Evolutionary conservation across 2,888 invertebrate genomes (phyloP).

Genomic region (Hyalella azteca): DNA sequence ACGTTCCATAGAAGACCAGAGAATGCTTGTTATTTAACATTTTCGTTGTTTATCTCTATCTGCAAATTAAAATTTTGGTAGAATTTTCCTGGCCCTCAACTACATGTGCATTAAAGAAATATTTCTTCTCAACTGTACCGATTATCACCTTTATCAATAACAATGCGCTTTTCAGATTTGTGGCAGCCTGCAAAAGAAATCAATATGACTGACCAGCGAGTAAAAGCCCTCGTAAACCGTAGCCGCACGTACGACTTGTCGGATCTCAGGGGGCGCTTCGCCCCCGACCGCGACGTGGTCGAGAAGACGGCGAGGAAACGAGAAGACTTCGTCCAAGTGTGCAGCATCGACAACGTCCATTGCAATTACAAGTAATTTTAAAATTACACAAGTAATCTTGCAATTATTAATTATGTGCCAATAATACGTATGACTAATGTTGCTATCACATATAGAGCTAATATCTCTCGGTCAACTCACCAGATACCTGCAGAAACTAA

Average conservation of each 20-base stretch:
- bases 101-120: no score
- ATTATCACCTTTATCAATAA: no score
- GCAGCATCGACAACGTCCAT: conserved; percentile 6
- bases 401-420: not conserved
- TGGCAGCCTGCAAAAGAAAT: no score
- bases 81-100: no score
- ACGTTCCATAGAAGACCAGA: no score
- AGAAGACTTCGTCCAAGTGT: not conserved
- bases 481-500: not conserved
- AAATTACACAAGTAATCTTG: not conserved
- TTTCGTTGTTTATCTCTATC: no score
- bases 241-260: conserved; percentile 14
- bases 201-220: no score
- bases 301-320: not conserved
- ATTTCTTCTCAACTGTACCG: no score
- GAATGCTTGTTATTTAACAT: no score
- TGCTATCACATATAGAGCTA: not conserved
- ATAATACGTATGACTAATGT: not conserved
- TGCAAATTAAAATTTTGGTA: no score
- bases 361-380: conserved; percentile 26
- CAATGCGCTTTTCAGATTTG: no score
- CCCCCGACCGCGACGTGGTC: not conserved
- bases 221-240: no score
- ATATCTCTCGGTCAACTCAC: not conserved
- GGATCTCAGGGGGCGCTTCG: not conserved